A percentile compares a stretch with the other conserved stretches of the same genome.
Evolutionary conservation across 1,140 invertebrate genomes (phyloP).

Genomic region (Archivesica marissinica): DNA sequence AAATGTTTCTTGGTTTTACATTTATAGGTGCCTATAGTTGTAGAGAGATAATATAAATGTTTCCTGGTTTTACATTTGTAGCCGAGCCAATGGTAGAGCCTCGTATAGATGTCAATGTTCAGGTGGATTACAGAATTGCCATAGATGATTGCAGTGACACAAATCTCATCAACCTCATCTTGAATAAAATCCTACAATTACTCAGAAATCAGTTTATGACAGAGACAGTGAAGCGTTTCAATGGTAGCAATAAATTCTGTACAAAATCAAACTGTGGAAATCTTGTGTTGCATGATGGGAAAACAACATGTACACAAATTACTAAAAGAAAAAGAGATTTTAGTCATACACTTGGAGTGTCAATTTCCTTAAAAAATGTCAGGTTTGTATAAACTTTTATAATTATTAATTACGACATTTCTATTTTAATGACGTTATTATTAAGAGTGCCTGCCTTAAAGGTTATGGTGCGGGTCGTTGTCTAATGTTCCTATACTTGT

Average conservation of each 20-base stretch:
- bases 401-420: too few species aligned
- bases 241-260: background rate
- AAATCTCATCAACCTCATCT: background rate
- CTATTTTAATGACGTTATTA: too few species aligned
- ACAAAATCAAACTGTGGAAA: background rate
- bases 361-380: background rate
- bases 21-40: background rate
- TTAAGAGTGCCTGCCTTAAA: too few species aligned
- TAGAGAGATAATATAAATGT: background rate
- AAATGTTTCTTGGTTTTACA: background rate
- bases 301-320: background rate
- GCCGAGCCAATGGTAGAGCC: background rate
- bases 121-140: background rate
- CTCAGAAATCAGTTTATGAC: background rate
- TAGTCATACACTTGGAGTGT: background rate
- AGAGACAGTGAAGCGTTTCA: background rate
- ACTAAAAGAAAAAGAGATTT: background rate
- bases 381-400: constrained; percentile 23
- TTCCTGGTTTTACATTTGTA: background rate
- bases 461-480: too few species aligned
- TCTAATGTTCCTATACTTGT: too few species aligned
- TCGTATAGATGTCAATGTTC: background rate
- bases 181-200: background rate
- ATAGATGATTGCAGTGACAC: background rate
- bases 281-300: background rate